These are phyloP conservation scores for Scartelaos histophorus DNA, from an alignment of 2,113 vertebrate genomes.

Conservation along the genomic window DNA sequence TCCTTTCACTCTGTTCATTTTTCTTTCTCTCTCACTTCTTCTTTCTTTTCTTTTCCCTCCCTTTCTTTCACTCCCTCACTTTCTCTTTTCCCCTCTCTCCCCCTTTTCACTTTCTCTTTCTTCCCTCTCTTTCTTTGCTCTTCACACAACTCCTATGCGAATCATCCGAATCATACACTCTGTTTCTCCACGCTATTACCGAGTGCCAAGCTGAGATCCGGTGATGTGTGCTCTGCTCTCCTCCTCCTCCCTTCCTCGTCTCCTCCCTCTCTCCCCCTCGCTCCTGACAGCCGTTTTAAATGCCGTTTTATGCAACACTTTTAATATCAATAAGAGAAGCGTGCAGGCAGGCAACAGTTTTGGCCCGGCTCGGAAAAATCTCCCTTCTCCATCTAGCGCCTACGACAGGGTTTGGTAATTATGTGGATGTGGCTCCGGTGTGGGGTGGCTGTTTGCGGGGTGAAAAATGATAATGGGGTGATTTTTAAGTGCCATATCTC, in stretches of 20 bases:
- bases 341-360: constrained; percentile 76
- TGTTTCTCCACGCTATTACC: constrained; percentile 76
- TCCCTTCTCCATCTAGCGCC: constrained; percentile 71
- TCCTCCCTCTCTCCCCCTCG: constrained; percentile 29
- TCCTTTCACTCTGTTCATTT: no score
- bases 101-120: background rate
- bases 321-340: constrained; percentile 95
- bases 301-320: constrained; percentile 81
- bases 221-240: constrained; percentile 73
- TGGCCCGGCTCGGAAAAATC: constrained; percentile 68
- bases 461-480: constrained; percentile 80
- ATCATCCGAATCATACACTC: constrained; percentile 59
- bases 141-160: constrained; percentile 48
- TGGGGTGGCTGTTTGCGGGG: constrained; percentile 75
- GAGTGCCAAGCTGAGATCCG: constrained; percentile 71
- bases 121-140: background rate
- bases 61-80: background rate
- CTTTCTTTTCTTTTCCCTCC: background rate
- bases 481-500: constrained; percentile 80
- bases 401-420: constrained; percentile 77
- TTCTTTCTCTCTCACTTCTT: no score
- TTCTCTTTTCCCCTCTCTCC: background rate
- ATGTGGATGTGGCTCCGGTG: constrained; percentile 63
- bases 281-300: constrained; percentile 76
- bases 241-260: constrained; percentile 33